Base-by-base conservation (phyloP, 2,888 invertebrate species). In the Nomada ferruginata region DNA sequence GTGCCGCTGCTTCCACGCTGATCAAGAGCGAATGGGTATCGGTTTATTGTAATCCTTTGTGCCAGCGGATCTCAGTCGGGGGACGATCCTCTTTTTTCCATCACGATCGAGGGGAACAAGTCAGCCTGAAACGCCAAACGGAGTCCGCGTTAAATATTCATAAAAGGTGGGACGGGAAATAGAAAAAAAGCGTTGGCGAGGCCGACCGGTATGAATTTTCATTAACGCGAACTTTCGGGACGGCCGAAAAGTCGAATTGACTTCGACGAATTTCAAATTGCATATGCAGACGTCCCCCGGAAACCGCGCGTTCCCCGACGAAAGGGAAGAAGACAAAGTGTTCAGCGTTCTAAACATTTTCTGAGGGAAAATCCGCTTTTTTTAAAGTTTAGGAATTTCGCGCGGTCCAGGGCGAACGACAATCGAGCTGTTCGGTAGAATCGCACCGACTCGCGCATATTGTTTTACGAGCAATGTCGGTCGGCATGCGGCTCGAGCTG, bases 11-110 rank as follows among this genome's bases (percentile, higher is more conserved):
- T 75, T 78, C 74, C 52, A 59, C 73, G 44, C 63, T 85, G 86
- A 88, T 87, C 82, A 85, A 74, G 75, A 85, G 79, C 79, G 82
- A 79, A 75, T 65, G 83, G 75, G 78, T 87, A 88, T 87, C 85
- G 84, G 83, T 84, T 85, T 80, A 76, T 70, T 47, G 71, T 68
- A 82, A 87, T 84, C 85, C 87, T 85, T 84, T 85, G 77, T 75
- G 57, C 20, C 84, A 71, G 78, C 26, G 76, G 71, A 74, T 83
- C 73, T 71, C 55, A 57, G 20, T 42, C 44, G 5, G 13, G 3
- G 11, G 53, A 3, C 13, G 10, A 29, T 70, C 61, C n/a, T 44
- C 20, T 13, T 63, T 47, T 26, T 36, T 11, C 52, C 53, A 13
- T 53, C 60, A 10, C 44, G 57, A 47, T 20, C 72, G 72, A 63